Evolutionary conservation across 2,888 invertebrate genomes (phyloP), one percentile per base, ranked within the genome.

Genomic region (Ormyrus nitidulus): DNA sequence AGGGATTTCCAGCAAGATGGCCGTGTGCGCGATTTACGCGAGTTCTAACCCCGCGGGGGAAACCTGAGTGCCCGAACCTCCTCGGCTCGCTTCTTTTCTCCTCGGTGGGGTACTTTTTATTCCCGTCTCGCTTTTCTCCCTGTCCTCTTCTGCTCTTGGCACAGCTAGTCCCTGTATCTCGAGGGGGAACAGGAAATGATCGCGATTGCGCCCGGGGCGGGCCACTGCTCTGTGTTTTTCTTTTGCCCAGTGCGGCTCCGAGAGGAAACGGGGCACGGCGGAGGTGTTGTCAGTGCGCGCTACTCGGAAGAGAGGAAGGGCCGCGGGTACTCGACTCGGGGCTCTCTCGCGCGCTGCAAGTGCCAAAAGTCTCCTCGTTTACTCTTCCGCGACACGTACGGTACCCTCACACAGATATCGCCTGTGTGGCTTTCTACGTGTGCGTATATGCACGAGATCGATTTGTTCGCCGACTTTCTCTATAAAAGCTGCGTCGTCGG

Each of bases 1-100:
- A 85, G 87, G 87, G 87, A 86, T 84, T 80, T 81, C 79, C 78
- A 83, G 87, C 88, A 89, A 89, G 87, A 89, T 89, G 89, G 89
- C 89, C 88, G 89, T 88, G 85, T 86, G 83, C 82, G 82, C 84
- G 84, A 86, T 87, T 86, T 88, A 77, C 71, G 64, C 65, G 65
- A 51, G 87, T 34, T 34, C 34, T 34, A 34, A 34, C 34, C 34
- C 34, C 34, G 34, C 34, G 34, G 34, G 34, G 34, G 34, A 34
- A 34, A 34, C 34, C 34, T 4, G 34, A 34, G 34, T 34, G 34
- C 34, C 34, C 34, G 34, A 34, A 34, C 2, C 34, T 34, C 34
- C 34, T 34, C 34, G 34, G 34, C 34, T 34, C 4, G 34, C 34
- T 34, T 34, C 34, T 34, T 34, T 34, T 34, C 4, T 4, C 34